These are phyloP conservation scores for Darevskia mixta DNA, from an alignment of 2,797 vertebrate species.

Conservation along the genomic window DNA sequence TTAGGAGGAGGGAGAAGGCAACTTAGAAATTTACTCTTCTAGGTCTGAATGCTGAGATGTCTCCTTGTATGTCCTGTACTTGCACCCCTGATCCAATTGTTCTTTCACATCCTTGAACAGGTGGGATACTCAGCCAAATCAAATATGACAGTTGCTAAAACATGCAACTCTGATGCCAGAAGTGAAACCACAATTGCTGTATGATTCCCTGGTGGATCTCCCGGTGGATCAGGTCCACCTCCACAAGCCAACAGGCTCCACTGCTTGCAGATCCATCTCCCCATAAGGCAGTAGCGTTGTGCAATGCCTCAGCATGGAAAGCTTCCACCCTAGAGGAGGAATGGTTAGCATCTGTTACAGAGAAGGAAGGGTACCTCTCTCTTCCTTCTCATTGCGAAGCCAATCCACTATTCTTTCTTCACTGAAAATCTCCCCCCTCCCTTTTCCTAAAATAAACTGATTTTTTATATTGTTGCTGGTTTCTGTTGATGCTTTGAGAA, in stretches of 20 bases:
- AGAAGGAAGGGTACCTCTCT: not conserved
- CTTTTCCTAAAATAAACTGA: constrained; percentile 17
- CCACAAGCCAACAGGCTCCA: too few relatives aligned
- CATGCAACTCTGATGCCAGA: not conserved
- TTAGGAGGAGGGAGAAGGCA: not conserved
- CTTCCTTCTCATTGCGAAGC: not conserved
- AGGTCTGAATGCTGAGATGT: not conserved
- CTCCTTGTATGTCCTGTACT: not conserved
- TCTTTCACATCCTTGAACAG: not conserved
- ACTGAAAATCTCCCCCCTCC: not conserved
- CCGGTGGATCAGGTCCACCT: not conserved
- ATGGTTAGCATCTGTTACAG: not conserved
- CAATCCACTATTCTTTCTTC: not conserved
- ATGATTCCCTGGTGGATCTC: not conserved
- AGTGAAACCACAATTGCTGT: not conserved
- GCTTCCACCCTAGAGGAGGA: not conserved
- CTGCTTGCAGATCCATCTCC: not conserved
- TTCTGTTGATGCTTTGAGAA: not conserved
- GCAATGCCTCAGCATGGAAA: not conserved
- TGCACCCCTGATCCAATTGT: not conserved
- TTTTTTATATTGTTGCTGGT: not conserved
- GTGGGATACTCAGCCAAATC: not conserved
- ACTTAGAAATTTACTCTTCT: not conserved
- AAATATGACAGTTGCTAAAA: not conserved
- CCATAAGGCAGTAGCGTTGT: not conserved